These are phyloP conservation scores for Torymus auratus DNA, from an alignment of 2,888 invertebrate species.

Conservation along the genomic window DNA sequence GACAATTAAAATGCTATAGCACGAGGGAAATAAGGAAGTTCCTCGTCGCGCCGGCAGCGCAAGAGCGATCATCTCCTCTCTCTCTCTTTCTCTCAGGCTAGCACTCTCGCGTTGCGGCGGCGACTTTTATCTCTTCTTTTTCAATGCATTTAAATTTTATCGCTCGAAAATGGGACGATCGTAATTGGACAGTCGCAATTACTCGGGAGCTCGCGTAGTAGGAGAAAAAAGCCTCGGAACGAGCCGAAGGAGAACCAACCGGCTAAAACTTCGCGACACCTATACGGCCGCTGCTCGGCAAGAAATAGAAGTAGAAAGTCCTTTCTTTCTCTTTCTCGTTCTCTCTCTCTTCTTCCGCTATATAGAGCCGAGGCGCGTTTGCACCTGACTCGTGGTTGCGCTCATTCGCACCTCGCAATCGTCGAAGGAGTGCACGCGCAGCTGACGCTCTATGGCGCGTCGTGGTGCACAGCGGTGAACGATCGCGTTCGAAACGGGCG, in stretches of 20 bases:
- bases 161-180: conserved; percentile 24
- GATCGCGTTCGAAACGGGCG: no score
- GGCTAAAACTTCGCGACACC: conserved; percentile 28
- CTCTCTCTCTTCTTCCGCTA: not conserved
- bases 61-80: conserved; percentile 6
- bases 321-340: not conserved
- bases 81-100: not conserved
- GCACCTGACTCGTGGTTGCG: conserved; percentile 1
- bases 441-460: no score
- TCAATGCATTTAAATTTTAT: conserved; percentile 38
- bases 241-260: not conserved
- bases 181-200: conserved; percentile 34
- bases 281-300: not conserved
- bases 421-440: conserved; percentile 4
- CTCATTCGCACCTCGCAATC: conserved; percentile 24
- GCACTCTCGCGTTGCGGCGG: not conserved
- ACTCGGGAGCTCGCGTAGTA: not conserved
- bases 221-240: not conserved
- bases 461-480: no score
- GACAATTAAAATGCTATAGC: conserved; percentile 22
- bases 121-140: conserved; percentile 9
- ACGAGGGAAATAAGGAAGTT: conserved; percentile 6
- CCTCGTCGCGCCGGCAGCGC: not conserved
- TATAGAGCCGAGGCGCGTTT: not conserved
- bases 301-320: no score